phyloP scores from a whole-genome alignment of 2,113 vertebrate species.

The Potamarius usumacintae region DNA sequence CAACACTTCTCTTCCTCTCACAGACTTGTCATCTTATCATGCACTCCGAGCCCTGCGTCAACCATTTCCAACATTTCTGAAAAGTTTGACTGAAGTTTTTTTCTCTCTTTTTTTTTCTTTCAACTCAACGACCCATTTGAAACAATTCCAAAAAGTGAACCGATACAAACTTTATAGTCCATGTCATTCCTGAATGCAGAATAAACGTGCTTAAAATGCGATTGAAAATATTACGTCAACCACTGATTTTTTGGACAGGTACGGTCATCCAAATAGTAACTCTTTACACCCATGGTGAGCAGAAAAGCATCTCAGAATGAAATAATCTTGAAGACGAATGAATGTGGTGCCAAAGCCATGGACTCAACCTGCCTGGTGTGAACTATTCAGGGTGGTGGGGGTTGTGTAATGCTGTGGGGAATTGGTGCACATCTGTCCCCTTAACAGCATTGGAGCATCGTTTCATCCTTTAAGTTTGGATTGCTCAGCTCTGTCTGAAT shows the following conservation, averaged over 20 bases:
- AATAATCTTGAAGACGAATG: background rate
- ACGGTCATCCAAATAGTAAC: background rate
- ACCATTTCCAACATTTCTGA: background rate
- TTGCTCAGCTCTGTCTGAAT: background rate
- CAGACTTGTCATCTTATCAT: conserved; percentile 43
- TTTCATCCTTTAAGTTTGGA: background rate
- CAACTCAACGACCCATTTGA: background rate
- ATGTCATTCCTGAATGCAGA: background rate
- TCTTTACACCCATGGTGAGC: background rate
- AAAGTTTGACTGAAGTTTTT: background rate
- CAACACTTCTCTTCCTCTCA: conserved; percentile 15
- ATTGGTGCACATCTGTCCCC: background rate
- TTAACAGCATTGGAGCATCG: background rate
- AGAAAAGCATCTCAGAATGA: background rate
- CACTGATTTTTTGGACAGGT: background rate
- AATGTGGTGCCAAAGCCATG: background rate
- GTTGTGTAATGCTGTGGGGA: background rate
- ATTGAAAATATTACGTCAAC: background rate
- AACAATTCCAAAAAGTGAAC: background rate
- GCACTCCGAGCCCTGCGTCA: conserved; percentile 31
- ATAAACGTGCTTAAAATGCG: background rate
- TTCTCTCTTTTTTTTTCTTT: background rate
- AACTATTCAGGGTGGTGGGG: background rate
- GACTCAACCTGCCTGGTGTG: background rate
- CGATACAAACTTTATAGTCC: background rate